A percentile compares a stretch with the other conserved stretches of the same genome.
Evolutionary conservation across 1,140 invertebrate genomes (phyloP).

Genomic region (Helicoverpa armigera): DNA sequence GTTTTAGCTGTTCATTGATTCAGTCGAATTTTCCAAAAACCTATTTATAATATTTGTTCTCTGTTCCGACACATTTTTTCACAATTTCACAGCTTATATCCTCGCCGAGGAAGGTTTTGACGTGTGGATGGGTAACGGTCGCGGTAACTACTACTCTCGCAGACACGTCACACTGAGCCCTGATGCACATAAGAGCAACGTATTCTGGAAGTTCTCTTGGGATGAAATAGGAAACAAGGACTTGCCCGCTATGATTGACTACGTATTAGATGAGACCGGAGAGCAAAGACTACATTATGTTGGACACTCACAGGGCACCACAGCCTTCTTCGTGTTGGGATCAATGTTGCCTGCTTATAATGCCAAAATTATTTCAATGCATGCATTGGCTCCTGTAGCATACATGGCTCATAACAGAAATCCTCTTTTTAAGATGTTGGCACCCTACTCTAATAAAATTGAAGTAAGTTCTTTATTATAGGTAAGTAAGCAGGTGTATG

Average conservation of each 20-base stretch:
- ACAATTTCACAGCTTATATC: conserved; percentile 87
- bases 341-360: conserved; percentile 89
- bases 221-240: conserved; percentile 93
- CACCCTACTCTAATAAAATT: conserved; percentile 66
- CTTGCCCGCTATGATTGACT: conserved; percentile 92
- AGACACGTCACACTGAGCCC: conserved; percentile 86
- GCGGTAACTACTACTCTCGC: conserved; percentile 90
- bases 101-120: conserved; percentile 92
- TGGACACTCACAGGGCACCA: conserved; percentile 91
- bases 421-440: conserved; percentile 63
- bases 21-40: too few relatives aligned
- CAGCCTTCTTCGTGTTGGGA: conserved; percentile 88
- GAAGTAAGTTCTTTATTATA: conserved; percentile 66
- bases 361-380: conserved; percentile 71
- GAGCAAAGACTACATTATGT: conserved; percentile 89
- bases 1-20: too few relatives aligned
- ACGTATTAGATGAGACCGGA: conserved; percentile 88
- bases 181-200: conserved; percentile 82
- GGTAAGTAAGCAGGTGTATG: not conserved
- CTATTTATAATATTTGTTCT: too few relatives aligned
- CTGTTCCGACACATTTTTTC: too few relatives aligned
- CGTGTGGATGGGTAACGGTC: conserved; percentile 91
- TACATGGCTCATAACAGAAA: conserved; percentile 78
- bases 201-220: conserved; percentile 93
- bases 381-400: conserved; percentile 89